These are phyloP conservation scores for Menidia beryllina DNA, from an alignment of 2,113 vertebrate species.

Conservation along the genomic window DNA sequence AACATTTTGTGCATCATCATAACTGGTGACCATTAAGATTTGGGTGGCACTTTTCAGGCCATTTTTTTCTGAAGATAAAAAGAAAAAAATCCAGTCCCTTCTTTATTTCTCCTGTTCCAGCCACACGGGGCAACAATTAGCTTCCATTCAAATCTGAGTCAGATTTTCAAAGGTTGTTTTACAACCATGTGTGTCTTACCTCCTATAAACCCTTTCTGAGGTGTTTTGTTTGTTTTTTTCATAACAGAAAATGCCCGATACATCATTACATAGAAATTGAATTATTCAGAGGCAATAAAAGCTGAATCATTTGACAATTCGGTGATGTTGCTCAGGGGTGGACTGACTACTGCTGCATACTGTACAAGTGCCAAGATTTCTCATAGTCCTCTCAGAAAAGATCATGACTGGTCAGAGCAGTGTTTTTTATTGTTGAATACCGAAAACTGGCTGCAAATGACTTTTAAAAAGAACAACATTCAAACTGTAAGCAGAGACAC, in stretches of 20 bases:
- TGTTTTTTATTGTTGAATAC: neutral
- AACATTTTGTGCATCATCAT: neutral
- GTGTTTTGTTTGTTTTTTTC: neutral
- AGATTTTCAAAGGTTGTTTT: too few species aligned
- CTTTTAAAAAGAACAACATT: neutral
- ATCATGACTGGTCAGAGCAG: neutral
- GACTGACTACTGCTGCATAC: neutral
- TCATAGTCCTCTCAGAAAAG: neutral
- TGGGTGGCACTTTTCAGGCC: too few species aligned
- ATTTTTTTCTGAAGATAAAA: neutral
- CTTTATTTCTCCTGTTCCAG: neutral
- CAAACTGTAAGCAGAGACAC: slow-evolving; percentile 27
- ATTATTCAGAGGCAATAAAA: neutral
- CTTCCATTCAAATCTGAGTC: neutral
- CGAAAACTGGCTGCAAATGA: neutral
- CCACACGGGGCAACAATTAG: too few species aligned
- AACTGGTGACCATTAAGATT: neutral
- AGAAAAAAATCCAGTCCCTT: neutral
- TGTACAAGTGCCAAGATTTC: neutral
- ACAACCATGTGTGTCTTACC: neutral
- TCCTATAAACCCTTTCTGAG: neutral
- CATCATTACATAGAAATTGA: neutral
- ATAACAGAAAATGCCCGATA: neutral
- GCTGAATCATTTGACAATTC: neutral
- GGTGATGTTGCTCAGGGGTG: neutral